These are phyloP conservation scores for Rhopilema esculentum DNA, from an alignment of 30 jellyfish, hydroid and myxozoan genomes.

Conservation along the genomic window DNA sequence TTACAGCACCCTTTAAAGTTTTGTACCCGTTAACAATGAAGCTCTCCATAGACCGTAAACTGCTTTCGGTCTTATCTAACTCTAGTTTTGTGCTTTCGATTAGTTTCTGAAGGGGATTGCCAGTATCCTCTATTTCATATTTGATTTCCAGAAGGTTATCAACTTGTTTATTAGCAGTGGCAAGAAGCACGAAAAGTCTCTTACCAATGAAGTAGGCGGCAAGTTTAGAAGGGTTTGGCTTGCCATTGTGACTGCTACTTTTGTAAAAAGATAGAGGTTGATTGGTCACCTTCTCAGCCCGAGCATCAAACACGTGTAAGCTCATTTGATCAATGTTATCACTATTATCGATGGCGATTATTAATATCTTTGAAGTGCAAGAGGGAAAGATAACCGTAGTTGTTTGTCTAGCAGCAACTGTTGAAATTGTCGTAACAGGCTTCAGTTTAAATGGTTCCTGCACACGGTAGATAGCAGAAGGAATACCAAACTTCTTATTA, in stretches of 20 bases:
- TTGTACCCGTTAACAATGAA: neutral
- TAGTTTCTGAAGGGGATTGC: constrained; percentile 44
- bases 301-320: constrained; percentile 51
- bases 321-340: constrained; percentile 80
- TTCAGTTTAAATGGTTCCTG: constrained; percentile 36
- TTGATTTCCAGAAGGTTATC: constrained; percentile 27
- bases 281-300: constrained; percentile 1
- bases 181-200: constrained; percentile 11
- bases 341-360: constrained; percentile 56
- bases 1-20: constrained; percentile 7
- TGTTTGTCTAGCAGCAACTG: constrained; percentile 76
- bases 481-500: constrained; percentile 23
- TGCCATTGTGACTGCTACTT: neutral
- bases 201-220: constrained; percentile 43
- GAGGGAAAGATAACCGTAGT: constrained; percentile 50
- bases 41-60: neutral
- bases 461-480: constrained; percentile 62
- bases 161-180: constrained; percentile 7
- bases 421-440: constrained; percentile 41
- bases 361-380: constrained; percentile 64
- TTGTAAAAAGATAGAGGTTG: constrained; percentile 62
- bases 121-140: constrained; percentile 21
- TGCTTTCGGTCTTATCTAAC: neutral
- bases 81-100: constrained; percentile 18
- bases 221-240: constrained; percentile 69